Base-by-base conservation (phyloP, 2,113 vertebrate species). In the Lycocorax pyrrhopterus region DNA sequence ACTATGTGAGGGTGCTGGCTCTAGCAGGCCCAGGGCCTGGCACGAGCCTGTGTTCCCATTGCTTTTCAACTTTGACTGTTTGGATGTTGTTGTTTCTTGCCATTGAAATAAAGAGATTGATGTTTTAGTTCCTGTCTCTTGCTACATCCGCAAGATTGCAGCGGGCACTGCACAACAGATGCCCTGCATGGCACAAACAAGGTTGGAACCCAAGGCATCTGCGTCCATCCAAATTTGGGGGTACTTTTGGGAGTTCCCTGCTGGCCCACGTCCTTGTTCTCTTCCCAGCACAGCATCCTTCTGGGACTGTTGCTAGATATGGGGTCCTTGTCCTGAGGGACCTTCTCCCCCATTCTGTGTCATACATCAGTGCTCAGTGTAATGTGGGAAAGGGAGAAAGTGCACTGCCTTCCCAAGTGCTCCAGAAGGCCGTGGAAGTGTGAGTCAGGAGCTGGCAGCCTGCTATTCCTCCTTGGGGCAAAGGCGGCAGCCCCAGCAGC, bases 51-150 rank as follows among this genome's bases (percentile, higher is more conserved):
- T 4, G 4, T 91, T 96, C 89, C 86, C 27, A 0, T 92, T 2
- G 86, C 96, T 97, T 97, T 97, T 96, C 22, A 14, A 96, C 91
- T 96, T 90, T 27, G 82, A 96, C 84, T 23, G 46, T 97, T 96
- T 96, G 88, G 90, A 95, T 97, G 95, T 97, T 97, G 96, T 97
- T 93, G 95, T 91, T 95, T 97, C 95, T 97, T 96, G 97, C 94
- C 85, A 91, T 89, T 97, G 87, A 91, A 97, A 97, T 98, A 96
- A 96, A 97, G 86, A 94, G 78, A 82, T 96, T 89, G 76, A 96
- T 96, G 95, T 97, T 97, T 96, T 97, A 94, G 41, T 60, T 85
- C 69, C 46, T 47, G 26, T 69, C 59, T 94, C 49, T 56, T 32
- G n/a, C 83, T 62, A 49, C 75, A 68, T 63, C 37, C 0, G 0